These are phyloP conservation scores for Tapera naevia DNA, from an alignment of 2,797 vertebrate genomes.

Conservation along the genomic window DNA sequence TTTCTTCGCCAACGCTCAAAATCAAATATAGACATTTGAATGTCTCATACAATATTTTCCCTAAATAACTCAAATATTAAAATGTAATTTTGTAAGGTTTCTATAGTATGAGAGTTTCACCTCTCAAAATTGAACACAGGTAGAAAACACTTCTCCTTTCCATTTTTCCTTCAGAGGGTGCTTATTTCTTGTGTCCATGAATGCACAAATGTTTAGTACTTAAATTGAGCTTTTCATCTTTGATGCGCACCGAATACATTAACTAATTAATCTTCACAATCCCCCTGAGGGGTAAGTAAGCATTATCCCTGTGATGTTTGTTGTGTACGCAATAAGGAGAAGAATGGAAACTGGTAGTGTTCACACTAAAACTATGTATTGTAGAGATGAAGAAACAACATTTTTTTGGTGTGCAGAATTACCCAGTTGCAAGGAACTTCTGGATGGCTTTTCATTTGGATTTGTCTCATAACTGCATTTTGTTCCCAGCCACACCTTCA, in stretches of 20 bases:
- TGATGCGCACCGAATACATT: not conserved
- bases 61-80: not conserved
- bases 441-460: not conserved
- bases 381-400: not conserved
- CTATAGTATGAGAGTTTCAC: not conserved
- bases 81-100: not conserved
- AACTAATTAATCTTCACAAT: slow-evolving; percentile 42
- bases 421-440: rapidly evolving
- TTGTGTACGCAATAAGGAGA: not conserved
- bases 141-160: not conserved
- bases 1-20: not conserved
- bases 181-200: not conserved
- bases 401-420: not conserved
- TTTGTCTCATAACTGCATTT: not conserved
- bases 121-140: not conserved
- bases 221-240: slow-evolving; percentile 29
- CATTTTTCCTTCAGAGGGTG: not conserved
- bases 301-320: not conserved
- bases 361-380: not conserved
- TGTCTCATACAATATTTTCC: not conserved
- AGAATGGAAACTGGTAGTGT: not conserved
- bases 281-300: not conserved
- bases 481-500: not conserved
- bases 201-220: not conserved
- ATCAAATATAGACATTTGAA: not conserved